These are phyloP conservation scores for Drosophila leontia DNA, from an alignment of 1,140 invertebrate genomes.

Conservation along the genomic window DNA sequence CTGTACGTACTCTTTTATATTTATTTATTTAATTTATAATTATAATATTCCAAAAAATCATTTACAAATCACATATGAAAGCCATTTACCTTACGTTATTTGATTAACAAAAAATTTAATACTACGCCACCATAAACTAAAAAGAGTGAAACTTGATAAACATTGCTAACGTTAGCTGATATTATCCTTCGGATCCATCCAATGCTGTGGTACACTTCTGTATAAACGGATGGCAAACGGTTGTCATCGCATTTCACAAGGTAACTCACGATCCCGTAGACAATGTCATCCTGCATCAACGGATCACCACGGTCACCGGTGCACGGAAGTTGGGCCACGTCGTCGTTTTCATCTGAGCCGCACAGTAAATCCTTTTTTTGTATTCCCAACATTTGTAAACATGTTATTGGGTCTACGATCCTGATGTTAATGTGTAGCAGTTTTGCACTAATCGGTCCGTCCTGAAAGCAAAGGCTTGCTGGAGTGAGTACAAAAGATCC, in stretches of 20 bases:
- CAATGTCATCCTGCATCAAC: background rate
- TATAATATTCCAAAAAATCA: background rate
- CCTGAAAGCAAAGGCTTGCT: background rate
- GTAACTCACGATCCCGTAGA: conserved; percentile 46
- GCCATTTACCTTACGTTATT: background rate
- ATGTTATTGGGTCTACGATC: fast-evolving
- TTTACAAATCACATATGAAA: background rate
- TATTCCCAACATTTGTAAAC: background rate
- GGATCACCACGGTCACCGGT: conserved; percentile 52
- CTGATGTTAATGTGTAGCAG: background rate
- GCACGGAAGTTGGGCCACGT: conserved; percentile 22
- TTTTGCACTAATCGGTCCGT: background rate
- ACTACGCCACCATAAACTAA: background rate
- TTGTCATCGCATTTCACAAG: conserved; percentile 21
- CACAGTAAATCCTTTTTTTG: conserved; percentile 39
- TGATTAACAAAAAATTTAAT: background rate
- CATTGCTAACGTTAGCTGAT: no score
- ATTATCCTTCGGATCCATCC: conserved; percentile 23
- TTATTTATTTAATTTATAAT: background rate
- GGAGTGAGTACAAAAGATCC: background rate
- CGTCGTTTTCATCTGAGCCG: background rate
- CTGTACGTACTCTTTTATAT: background rate
- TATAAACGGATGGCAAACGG: conserved; percentile 34
- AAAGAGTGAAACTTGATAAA: background rate
- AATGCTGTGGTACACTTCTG: conserved; percentile 34